Conservation (phyloP, 2,113 vertebrate species). For the Dromiciops gliroides region DNA sequence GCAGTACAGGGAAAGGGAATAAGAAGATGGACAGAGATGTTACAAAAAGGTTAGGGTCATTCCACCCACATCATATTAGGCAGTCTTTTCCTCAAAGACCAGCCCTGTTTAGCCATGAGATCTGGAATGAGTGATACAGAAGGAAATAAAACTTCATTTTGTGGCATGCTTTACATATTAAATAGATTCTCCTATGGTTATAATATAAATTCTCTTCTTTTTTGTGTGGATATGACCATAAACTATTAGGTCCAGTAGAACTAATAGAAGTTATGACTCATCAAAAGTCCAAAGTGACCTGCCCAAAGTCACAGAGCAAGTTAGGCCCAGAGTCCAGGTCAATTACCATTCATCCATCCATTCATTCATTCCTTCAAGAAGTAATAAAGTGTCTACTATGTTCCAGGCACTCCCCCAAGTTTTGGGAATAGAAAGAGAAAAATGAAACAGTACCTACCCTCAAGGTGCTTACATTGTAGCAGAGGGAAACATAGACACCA, state of each 20-base stretch:
- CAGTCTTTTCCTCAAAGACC: background rate
- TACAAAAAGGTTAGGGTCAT: background rate
- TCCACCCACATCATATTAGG: background rate
- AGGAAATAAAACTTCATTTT: background rate
- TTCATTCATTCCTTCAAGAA: background rate
- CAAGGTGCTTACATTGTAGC: background rate
- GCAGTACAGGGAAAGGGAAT: fast-evolving
- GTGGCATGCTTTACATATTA: background rate
- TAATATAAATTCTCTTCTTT: background rate
- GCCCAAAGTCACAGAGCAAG: background rate
- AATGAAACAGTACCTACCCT: background rate
- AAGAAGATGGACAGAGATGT: background rate
- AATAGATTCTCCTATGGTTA: background rate
- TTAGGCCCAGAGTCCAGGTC: background rate
- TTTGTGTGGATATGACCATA: background rate
- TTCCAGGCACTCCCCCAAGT: too few species aligned
- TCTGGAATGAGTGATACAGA: background rate
- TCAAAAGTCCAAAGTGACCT: background rate
- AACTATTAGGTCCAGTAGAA: background rate
- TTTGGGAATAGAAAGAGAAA: background rate
- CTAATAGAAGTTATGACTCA: background rate
- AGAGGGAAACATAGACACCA: background rate
- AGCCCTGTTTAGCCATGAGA: background rate
- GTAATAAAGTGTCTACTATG: background rate
- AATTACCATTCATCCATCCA: background rate